Conservation (phyloP, 2,797 vertebrate species). For the Sylvia borin region DNA sequence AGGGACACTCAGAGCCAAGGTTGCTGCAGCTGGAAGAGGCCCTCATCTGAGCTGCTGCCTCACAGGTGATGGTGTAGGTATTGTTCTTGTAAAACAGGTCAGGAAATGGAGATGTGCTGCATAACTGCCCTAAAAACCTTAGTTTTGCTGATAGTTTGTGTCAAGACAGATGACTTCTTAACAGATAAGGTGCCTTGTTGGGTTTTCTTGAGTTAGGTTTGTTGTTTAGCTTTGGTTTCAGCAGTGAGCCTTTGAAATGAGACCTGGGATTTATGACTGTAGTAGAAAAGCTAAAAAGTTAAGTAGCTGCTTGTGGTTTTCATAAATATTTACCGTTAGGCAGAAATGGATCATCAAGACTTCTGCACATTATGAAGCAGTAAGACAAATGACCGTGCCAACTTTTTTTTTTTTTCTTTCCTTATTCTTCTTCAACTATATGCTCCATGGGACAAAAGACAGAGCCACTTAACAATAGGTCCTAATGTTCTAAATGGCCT, state of each 20-base stretch:
- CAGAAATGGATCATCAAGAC: background rate
- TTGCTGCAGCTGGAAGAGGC: background rate
- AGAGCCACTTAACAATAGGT: background rate
- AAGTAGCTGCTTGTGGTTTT: background rate
- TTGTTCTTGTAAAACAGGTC: background rate
- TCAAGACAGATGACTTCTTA: background rate
- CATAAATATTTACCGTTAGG: background rate
- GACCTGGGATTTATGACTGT: background rate
- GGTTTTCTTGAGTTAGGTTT: background rate
- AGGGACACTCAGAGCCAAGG: background rate
- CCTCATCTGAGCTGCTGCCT: background rate
- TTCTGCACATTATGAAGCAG: background rate
- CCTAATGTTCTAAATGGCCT: background rate
- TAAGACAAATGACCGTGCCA: background rate
- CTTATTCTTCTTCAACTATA: background rate
- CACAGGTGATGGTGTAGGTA: background rate
- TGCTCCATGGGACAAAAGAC: background rate
- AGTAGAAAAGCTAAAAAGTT: background rate
- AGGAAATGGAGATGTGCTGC: background rate
- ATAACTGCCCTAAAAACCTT: background rate
- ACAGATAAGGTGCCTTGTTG: background rate
- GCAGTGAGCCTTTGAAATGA: background rate
- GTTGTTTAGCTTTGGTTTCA: background rate
- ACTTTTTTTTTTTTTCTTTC: rapidly evolving
- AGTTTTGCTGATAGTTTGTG: background rate